Evolutionary conservation across 1,140 invertebrate genomes (phyloP), one percentile per base, ranked within the genome.

Genomic region (Aphis gossypii): DNA sequence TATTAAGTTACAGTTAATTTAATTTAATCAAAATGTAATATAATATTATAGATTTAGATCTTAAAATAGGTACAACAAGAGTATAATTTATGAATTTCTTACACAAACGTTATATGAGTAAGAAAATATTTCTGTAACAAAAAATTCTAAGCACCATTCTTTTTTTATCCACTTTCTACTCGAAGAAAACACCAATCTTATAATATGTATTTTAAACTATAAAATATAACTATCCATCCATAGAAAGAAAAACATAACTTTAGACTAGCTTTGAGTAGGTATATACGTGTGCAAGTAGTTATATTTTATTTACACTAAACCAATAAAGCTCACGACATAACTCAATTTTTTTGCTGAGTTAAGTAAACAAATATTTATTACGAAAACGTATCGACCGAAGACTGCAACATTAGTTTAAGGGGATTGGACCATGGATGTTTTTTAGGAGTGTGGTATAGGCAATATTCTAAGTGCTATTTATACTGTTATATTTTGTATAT

Each of bases 361-460:
- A n/a, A 76, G n/a, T n/a, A 76, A 76, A 76, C 60, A n/a, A 76
- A 35, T 76, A 76, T 76, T 76, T 76, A 76, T 76, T 76, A 76
- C n/a, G n/a, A 76, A 76, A 76, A 76, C 60, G 14, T n/a, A 76
- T 76, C 30, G 14, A 76, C 30, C 30, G 60, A 35, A n/a, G 25
- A 0, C 30, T 35, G n/a, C 60, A 18, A n/a, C 60, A 35, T 76
- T 76, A 76, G 60, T 76, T n/a, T 76, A 18, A 68, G 60, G n/a
- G 60, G 30, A 76, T n/a, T 76, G 60, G 14, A 6, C 60, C 60
- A 76, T 35, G 5, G 30, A 76, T 76, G 30, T 76, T n/a, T 60
- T 76, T 76, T 76, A 76, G 60, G 60, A 76, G 4, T 30, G 18
- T 14, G 14, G 60, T n/a, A 35, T 76, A 76, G 60, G 60, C 60